A percentile compares a stretch with the other conserved stretches of the same genome.
Evolutionary conservation across 2,888 invertebrate genomes (phyloP).

Genomic region (Pelosia muscerda): DNA sequence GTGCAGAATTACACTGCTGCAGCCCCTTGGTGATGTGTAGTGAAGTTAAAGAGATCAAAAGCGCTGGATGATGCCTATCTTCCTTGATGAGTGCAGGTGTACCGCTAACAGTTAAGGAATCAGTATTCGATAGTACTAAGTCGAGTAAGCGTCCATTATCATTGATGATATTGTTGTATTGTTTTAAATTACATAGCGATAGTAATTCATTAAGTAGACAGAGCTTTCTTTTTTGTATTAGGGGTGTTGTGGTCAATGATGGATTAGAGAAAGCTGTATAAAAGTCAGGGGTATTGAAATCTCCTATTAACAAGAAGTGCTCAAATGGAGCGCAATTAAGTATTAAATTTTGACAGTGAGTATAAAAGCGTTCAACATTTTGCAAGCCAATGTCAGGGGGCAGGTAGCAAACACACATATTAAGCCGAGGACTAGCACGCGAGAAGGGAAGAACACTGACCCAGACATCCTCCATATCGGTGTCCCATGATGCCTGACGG

Average conservation of each 20-base stretch:
- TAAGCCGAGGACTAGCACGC: not conserved
- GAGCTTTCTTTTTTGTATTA: not conserved
- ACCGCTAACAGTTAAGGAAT: not conserved
- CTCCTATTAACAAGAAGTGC: too few species aligned
- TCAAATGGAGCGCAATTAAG: not conserved
- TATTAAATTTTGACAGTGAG: conserved; percentile 12
- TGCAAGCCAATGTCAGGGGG: conserved; percentile 6
- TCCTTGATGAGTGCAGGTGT: not conserved
- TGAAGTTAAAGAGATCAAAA: not conserved
- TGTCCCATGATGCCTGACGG: conserved; percentile 32
- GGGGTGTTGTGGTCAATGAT: not conserved
- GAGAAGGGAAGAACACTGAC: conserved; percentile 6
- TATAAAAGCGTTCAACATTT: not conserved
- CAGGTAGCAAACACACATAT: too few species aligned
- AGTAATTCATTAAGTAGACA: not conserved
- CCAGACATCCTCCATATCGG: conserved; percentile 30
- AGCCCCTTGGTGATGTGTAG: not conserved
- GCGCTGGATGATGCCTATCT: too few species aligned
- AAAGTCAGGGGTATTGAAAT: conserved; percentile 11
- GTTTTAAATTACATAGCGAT: not conserved
- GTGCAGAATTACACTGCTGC: not conserved
- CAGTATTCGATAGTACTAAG: too few species aligned
- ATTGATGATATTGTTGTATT: too few species aligned
- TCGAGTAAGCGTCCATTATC: too few species aligned
- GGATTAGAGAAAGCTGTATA: not conserved